Base-by-base conservation (phyloP, 2,888 invertebrate genomes). In the Aricia artaxerxes region DNA sequence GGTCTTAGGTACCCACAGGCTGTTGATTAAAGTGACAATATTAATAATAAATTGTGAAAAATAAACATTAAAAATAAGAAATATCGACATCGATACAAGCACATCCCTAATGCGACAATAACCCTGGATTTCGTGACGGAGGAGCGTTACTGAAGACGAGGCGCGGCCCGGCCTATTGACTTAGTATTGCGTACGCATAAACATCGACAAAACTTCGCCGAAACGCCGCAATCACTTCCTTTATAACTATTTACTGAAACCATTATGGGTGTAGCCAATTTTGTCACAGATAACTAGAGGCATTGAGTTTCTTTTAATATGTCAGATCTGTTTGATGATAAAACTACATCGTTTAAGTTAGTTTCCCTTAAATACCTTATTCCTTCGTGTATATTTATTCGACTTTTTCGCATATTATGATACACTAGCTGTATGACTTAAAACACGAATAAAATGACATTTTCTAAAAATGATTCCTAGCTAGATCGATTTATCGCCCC, bases 141-240 rank as follows among this genome's bases (percentile, higher is more conserved):
- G 85, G 85, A 86, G 89, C 93, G 92, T 94, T 93, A 93, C 78
- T 75, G 89, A 90, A 93, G 91, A 92, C 92, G 91, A 88, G 93
- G 92, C 90, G 92, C 92, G 92, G 91, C 91, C 38, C 85, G 87
- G 87, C 92, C 92, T 92, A 90, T 92, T 92, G 93, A 91, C 94
- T 78, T 78, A 60, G 53, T 76, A 76, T 76, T 92, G 92, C 90
- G 89, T 89, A 89, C 91, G 91, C 90, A 91, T 92, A 92, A 92
- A 92, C 92, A 93, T 90, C 88, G 88, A 89, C 88, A 40, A 81
- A 69, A 38, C 69, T 38, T 69, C 16, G 69, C 69, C 69, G 69
- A 69, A 69, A 69, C 69, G 35, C 69, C 69, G 69, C 69, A 69
- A 69, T 69, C 69, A 69, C 69, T 69, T 35, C 69, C 69, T 69